phyloP scores from a whole-genome alignment of 2,888 invertebrate species.

The Drosophila demipolita region DNA sequence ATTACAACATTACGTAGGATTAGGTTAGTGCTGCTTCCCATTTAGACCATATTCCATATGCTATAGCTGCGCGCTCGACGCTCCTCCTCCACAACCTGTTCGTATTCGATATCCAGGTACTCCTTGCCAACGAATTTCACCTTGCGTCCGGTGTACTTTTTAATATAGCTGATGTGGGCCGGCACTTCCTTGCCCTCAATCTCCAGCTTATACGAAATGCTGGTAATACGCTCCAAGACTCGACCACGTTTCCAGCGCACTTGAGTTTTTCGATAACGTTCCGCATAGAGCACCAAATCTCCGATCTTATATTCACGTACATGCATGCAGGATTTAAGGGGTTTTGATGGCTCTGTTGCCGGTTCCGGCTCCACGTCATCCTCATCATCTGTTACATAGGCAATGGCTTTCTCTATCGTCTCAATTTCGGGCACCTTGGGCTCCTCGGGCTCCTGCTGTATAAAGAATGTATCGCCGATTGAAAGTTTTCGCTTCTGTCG shows the following conservation, averaged over 20 bases:
- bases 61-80: constrained; percentile 81
- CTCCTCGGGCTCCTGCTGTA: constrained; percentile 71
- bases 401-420: constrained; percentile 82
- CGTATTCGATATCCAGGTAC: constrained; percentile 84
- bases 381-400: constrained; percentile 75
- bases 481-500: constrained; percentile 83
- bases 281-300: constrained; percentile 83
- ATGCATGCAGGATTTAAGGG: constrained; percentile 81
- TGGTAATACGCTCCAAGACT: constrained; percentile 83
- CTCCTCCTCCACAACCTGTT: constrained; percentile 83
- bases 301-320: constrained; percentile 82
- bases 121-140: constrained; percentile 84
- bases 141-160: constrained; percentile 83
- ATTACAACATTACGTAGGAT: not conserved
- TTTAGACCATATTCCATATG: constrained; percentile 84
- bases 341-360: constrained; percentile 53
- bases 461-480: constrained; percentile 79
- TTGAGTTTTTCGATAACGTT: constrained; percentile 83
- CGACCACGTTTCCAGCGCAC: constrained; percentile 83
- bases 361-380: constrained; percentile 53
- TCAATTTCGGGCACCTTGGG: constrained; percentile 75
- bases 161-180: constrained; percentile 84
- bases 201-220: constrained; percentile 84
- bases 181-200: constrained; percentile 84
- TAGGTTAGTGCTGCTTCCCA: not conserved